phyloP scores from a whole-genome alignment of 2,797 vertebrate genomes.

The Coreius guichenoti region DNA sequence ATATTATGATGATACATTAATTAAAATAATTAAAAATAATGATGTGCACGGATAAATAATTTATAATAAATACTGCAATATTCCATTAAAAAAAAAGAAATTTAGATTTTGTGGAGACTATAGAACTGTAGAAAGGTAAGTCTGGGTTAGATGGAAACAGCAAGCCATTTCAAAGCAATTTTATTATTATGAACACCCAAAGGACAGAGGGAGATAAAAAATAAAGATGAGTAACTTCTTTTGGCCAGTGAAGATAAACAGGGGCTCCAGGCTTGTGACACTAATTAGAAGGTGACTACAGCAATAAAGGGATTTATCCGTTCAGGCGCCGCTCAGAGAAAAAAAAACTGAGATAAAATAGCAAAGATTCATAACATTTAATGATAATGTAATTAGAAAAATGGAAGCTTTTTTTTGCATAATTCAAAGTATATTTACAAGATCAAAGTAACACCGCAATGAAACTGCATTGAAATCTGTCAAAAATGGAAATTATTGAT shows the following conservation, averaged over 20 bases:
- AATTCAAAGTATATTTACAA: conserved; percentile 16
- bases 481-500: neutral
- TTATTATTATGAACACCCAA: conserved; percentile 27
- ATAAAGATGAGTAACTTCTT: conserved; percentile 15
- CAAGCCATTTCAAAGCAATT: neutral
- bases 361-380: conserved; percentile 72
- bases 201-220: conserved; percentile 1
- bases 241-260: conserved; percentile 28
- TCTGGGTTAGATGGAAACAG: conserved; percentile 4
- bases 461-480: neutral
- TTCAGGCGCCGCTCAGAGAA: neutral
- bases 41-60: neutral
- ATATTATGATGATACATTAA: neutral
- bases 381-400: conserved; percentile 61
- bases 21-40: neutral
- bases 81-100: neutral
- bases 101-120: neutral
- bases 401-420: conserved; percentile 58
- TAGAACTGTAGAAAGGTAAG: neutral
- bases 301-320: conserved; percentile 35
- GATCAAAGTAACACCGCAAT: neutral
- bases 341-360: conserved; percentile 48
- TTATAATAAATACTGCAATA: neutral
- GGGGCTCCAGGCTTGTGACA: conserved; percentile 27
- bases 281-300: conserved; percentile 43